A percentile compares a stretch with the other conserved stretches of the same genome.
Conservation (phyloP, 2,797 vertebrate genomes). For the Setipinna tenuifilis region DNA sequence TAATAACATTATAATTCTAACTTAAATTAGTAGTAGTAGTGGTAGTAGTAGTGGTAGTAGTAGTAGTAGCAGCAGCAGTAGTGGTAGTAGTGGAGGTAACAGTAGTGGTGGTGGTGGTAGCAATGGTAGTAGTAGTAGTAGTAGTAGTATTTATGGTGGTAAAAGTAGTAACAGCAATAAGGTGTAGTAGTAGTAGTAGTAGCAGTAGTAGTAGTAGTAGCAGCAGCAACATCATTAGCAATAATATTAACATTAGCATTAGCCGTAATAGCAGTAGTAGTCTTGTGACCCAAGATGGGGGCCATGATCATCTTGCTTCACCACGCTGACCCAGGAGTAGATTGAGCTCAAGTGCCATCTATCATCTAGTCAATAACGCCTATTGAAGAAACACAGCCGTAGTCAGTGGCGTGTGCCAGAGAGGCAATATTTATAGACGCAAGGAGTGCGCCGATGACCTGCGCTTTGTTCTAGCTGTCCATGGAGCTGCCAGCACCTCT, state of each 20-base stretch:
- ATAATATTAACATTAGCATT: no score
- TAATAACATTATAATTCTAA: not conserved
- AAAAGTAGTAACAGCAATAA: no score
- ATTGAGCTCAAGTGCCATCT: not conserved
- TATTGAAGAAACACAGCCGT: constrained; percentile 17
- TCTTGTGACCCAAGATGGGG: not conserved
- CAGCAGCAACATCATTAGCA: no score
- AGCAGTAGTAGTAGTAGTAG: not conserved
- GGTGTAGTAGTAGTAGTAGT: not conserved
- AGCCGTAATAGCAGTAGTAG: no score
- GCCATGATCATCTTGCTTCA: not conserved
- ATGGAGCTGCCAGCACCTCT: not conserved
- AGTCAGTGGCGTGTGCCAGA: not conserved
- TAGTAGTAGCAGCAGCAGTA: not conserved
- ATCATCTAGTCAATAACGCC: constrained; percentile 1
- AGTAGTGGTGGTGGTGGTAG: no score
- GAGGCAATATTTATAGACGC: constrained; percentile 2
- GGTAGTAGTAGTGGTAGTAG: not conserved
- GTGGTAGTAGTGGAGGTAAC: no score
- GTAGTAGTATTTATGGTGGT: no score
- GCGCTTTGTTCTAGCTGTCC: constrained; percentile 4
- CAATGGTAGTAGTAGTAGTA: no score
- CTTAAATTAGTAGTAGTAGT: not conserved
- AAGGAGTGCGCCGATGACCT: not conserved
- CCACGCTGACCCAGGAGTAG: not conserved